A percentile compares a stretch with the other conserved stretches of the same genome.
Evolutionary conservation across 2,797 vertebrate species (phyloP).

Genomic region (Pipistrellus kuhlii): DNA sequence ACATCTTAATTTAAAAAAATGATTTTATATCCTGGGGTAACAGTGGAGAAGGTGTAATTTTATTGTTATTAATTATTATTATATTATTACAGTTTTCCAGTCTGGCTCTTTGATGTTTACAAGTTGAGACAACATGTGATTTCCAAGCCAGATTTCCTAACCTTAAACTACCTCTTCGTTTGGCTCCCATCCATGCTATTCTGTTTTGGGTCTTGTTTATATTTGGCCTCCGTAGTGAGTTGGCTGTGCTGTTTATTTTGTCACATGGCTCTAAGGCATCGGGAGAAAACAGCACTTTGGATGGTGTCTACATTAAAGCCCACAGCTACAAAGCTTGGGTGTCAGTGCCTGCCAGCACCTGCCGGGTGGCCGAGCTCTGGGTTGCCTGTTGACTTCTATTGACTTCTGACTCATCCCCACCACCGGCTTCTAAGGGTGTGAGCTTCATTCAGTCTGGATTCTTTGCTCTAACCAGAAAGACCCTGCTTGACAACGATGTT

Average conservation of each 20-base stretch:
- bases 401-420: not conserved
- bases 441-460: not conserved
- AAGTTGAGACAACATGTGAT: slow-evolving; percentile 81
- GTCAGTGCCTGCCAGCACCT: not conserved
- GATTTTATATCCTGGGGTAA: slow-evolving; percentile 75
- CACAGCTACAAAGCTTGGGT: slow-evolving; percentile 38
- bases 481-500: not conserved
- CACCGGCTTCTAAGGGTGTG: not conserved
- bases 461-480: not conserved
- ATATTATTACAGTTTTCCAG: slow-evolving; percentile 78
- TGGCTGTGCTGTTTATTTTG: slow-evolving; percentile 72
- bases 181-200: slow-evolving; percentile 69
- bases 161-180: slow-evolving; percentile 81
- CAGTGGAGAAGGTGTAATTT: slow-evolving; percentile 67
- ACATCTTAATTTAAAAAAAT: slow-evolving; percentile 75
- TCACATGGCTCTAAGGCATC: slow-evolving; percentile 62
- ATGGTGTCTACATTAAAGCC: not conserved
- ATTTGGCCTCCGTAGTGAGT: slow-evolving; percentile 67
- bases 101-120: slow-evolving; percentile 83
- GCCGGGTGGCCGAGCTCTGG: not conserved
- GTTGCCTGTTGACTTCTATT: not conserved
- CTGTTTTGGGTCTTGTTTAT: slow-evolving; percentile 77
- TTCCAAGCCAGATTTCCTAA: slow-evolving; percentile 80
- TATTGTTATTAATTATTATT: slow-evolving; percentile 84
- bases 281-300: slow-evolving; percentile 63